phyloP scores from a whole-genome alignment of 1,140 invertebrate genomes.

The Sesamia nonagrioides region DNA sequence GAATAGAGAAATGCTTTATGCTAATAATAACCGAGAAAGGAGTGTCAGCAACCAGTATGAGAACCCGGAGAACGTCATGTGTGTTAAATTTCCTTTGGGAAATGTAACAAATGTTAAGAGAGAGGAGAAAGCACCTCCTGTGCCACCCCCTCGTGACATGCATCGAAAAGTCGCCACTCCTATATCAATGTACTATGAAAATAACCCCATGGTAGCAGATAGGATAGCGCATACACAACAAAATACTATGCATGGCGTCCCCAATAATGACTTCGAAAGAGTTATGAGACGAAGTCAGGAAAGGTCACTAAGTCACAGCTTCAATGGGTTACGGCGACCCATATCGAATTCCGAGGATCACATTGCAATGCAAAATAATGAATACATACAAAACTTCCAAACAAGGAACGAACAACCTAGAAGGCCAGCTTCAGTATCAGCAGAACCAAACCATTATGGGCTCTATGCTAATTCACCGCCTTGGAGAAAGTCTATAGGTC shows the following conservation, averaged over 20 bases:
- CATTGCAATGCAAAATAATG: slow-evolving; percentile 85
- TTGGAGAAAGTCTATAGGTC: slow-evolving; percentile 75
- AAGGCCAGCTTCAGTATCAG: slow-evolving; percentile 88
- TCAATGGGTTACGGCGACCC: slow-evolving; percentile 79
- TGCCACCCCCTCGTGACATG: slow-evolving; percentile 91
- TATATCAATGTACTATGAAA: slow-evolving; percentile 86
- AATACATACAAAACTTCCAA: slow-evolving; percentile 72
- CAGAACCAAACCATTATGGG: slow-evolving; percentile 85
- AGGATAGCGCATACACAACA: slow-evolving; percentile 66
- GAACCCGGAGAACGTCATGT: slow-evolving; percentile 82
- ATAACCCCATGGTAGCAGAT: slow-evolving; percentile 71
- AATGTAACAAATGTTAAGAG: slow-evolving; percentile 80
- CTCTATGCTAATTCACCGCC: slow-evolving; percentile 74
- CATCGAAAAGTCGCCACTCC: slow-evolving; percentile 87
- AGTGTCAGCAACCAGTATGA: slow-evolving; percentile 75
- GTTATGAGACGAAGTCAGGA: slow-evolving; percentile 84
- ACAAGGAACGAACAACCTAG: slow-evolving; percentile 79
- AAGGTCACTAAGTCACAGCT: slow-evolving; percentile 68
- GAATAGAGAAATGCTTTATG: slow-evolving; percentile 71
- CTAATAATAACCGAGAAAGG: slow-evolving; percentile 76
- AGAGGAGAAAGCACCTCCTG: slow-evolving; percentile 88
- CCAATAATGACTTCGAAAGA: slow-evolving; percentile 84
- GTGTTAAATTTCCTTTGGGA: slow-evolving; percentile 85
- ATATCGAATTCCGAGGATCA: slow-evolving; percentile 89
- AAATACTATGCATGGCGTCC: slow-evolving; percentile 74